Percentiles rank a stretch among this genome's conserved stretches.
These are phyloP conservation scores for Channa striata DNA, from an alignment of 2,797 vertebrate genomes.

Conservation along the genomic window DNA sequence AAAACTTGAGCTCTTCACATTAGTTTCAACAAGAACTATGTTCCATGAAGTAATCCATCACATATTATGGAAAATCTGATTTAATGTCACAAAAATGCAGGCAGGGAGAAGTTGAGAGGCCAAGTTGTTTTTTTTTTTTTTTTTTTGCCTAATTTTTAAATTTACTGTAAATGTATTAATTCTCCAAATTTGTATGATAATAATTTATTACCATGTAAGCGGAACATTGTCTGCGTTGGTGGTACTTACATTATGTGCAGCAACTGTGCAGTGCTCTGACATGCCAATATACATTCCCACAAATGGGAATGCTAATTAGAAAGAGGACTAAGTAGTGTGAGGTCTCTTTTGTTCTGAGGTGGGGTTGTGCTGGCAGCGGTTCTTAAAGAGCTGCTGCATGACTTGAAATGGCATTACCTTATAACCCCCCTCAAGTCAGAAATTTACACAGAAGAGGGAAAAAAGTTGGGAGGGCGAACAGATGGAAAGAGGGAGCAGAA, in stretches of 20 bases:
- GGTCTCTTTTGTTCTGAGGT: conserved; percentile 62
- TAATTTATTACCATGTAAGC: conserved; percentile 12
- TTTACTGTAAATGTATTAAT: conserved; percentile 39
- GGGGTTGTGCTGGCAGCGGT: conserved; percentile 60
- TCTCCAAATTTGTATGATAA: conserved; percentile 27
- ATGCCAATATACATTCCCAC: conserved; percentile 54
- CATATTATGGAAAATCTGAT: conserved; percentile 59
- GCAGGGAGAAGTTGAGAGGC: conserved; percentile 19
- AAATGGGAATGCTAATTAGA: conserved; percentile 62
- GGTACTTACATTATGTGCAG: conserved; percentile 26
- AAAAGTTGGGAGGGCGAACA: conserved; percentile 16
- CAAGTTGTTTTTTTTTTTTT: conserved; percentile 28
- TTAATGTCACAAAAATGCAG: conserved; percentile 58
- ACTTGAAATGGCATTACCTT: conserved; percentile 67
- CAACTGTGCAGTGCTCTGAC: conserved; percentile 28
- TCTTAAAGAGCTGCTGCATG: conserved; percentile 62
- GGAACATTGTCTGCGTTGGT: conserved; percentile 4
- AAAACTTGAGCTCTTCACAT: conserved; percentile 10
- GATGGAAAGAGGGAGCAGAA: conserved; percentile 10
- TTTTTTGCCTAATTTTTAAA: too few species aligned
- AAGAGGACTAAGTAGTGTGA: conserved; percentile 55
- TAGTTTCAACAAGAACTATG: conserved; percentile 49
- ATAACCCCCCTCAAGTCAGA: conserved; percentile 56
- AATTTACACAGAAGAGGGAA: conserved; percentile 47
- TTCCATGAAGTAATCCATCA: conserved; percentile 44